Conservation (phyloP, 2,888 invertebrate species). For the Metalampra italica region DNA sequence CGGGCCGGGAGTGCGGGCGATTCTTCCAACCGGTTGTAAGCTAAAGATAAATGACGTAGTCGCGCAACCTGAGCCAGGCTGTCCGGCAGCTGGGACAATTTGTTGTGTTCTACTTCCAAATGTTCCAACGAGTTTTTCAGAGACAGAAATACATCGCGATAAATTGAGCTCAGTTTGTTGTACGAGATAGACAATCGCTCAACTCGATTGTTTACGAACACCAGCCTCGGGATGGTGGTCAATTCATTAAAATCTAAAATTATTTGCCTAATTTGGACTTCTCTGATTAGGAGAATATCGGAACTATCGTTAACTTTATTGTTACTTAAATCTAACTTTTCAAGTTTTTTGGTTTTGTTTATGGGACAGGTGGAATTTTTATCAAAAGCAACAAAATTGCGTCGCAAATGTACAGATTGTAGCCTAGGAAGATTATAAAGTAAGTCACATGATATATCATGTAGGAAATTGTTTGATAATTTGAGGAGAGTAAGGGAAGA, state of each 20-base stretch:
- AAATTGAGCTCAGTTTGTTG: slow-evolving; percentile 84
- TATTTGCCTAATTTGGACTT: slow-evolving; percentile 86
- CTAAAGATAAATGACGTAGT: slow-evolving; percentile 89
- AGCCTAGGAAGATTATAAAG: slow-evolving; percentile 81
- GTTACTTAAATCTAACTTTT: slow-evolving; percentile 90
- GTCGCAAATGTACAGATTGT: slow-evolving; percentile 83
- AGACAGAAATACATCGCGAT: slow-evolving; percentile 85
- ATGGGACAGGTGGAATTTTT: slow-evolving; percentile 55
- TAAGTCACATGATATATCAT: slow-evolving; percentile 82
- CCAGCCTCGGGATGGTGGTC: slow-evolving; percentile 79
- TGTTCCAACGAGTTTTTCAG: slow-evolving; percentile 87
- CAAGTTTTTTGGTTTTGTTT: slow-evolving; percentile 82
- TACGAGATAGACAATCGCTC: slow-evolving; percentile 88
- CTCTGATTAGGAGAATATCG: slow-evolving; percentile 82
- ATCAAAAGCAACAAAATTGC: slow-evolving; percentile 61
- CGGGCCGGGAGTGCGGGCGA: slow-evolving; percentile 82
- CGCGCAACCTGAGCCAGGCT: slow-evolving; percentile 83
- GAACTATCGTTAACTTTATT: slow-evolving; percentile 86
- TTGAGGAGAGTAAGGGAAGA: slow-evolving; percentile 83
- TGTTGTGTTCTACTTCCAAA: slow-evolving; percentile 90
- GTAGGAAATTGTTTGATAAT: slow-evolving; percentile 85
- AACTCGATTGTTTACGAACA: slow-evolving; percentile 84
- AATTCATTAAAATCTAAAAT: slow-evolving; percentile 91
- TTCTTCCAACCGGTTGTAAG: slow-evolving; percentile 83
- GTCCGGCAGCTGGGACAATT: slow-evolving; percentile 82